phyloP scores from a whole-genome alignment of 1,140 invertebrate species.

The Drosophila pseudoananassae region DNA sequence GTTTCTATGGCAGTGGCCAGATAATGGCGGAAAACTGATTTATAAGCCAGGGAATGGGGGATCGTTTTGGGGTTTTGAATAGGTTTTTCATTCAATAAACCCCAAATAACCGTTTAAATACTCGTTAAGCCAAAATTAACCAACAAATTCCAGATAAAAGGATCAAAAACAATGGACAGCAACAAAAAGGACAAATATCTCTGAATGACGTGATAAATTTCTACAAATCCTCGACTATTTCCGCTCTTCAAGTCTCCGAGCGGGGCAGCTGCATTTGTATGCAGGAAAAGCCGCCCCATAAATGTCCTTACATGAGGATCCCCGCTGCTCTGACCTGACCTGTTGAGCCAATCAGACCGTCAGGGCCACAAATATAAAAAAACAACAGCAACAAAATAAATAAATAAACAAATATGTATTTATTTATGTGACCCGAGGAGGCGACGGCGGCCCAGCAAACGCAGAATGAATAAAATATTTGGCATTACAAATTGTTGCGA shows the following conservation, averaged over 20 bases:
- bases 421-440: slow-evolving; percentile 63
- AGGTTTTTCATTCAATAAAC: background rate
- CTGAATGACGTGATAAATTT: slow-evolving; percentile 32
- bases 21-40: slow-evolving; percentile 41
- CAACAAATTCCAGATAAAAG: background rate
- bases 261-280: slow-evolving; percentile 26
- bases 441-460: slow-evolving; percentile 34
- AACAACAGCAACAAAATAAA: slow-evolving; percentile 13
- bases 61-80: background rate
- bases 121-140: too few species aligned
- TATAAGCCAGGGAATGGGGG: slow-evolving; percentile 21
- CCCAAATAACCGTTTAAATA: too few species aligned
- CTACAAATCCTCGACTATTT: slow-evolving; percentile 2
- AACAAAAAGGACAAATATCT: slow-evolving; percentile 8
- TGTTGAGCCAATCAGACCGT: slow-evolving; percentile 70
- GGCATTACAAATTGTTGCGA: slow-evolving; percentile 81
- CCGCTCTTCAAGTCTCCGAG: background rate
- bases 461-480: slow-evolving; percentile 76
- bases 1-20: slow-evolving; percentile 7
- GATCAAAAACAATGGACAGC: background rate
- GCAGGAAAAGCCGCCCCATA: slow-evolving; percentile 17
- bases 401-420: slow-evolving; percentile 70
- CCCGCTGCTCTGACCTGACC: slow-evolving; percentile 52
- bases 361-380: slow-evolving; percentile 19
- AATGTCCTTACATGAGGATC: slow-evolving; percentile 34